Conservation (phyloP, 2,888 invertebrate genomes). For the Caenorhabditis drosophilae region DNA sequence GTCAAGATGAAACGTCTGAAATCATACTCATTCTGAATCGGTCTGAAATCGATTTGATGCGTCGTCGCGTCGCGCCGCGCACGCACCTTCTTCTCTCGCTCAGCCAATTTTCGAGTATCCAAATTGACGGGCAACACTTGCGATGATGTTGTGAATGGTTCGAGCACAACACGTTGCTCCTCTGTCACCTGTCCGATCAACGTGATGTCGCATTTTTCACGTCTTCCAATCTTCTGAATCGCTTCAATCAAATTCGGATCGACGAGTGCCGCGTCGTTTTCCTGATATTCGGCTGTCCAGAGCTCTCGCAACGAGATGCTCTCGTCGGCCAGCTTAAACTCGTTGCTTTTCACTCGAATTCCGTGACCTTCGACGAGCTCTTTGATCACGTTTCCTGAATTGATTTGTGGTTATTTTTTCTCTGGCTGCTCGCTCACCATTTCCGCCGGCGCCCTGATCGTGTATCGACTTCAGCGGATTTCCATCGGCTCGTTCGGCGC, state of each 20-base stretch:
- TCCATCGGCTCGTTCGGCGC: slow-evolving; percentile 79
- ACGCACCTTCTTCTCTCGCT: slow-evolving; percentile 62
- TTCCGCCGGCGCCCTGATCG: slow-evolving; percentile 98
- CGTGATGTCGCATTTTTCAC: slow-evolving; percentile 90
- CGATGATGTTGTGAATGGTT: slow-evolving; percentile 1
- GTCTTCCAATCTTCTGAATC: slow-evolving; percentile 78
- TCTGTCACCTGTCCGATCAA: slow-evolving; percentile 91
- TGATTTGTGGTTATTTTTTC: background rate
- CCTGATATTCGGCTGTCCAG: slow-evolving; percentile 92
- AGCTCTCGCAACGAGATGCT: slow-evolving; percentile 89
- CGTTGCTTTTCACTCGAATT: slow-evolving; percentile 84
- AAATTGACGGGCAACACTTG: slow-evolving; percentile 50
- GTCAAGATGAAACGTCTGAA: slow-evolving; percentile 74
- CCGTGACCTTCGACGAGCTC: slow-evolving; percentile 91
- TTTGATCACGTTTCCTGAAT: slow-evolving; percentile 86
- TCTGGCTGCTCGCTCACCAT: slow-evolving; percentile 69
- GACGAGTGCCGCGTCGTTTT: slow-evolving; percentile 78
- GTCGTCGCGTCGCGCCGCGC: too few relatives aligned
- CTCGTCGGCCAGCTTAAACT: slow-evolving; percentile 90
- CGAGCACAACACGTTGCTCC: slow-evolving; percentile 71
- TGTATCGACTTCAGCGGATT: slow-evolving; percentile 95
- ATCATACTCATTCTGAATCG: background rate
- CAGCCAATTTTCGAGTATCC: slow-evolving; percentile 48
- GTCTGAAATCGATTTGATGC: too few relatives aligned
- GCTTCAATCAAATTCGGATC: slow-evolving; percentile 76